Evolutionary conservation across 2,888 invertebrate genomes (phyloP).

Genomic region (Caenorhabditis virilis): DNA sequence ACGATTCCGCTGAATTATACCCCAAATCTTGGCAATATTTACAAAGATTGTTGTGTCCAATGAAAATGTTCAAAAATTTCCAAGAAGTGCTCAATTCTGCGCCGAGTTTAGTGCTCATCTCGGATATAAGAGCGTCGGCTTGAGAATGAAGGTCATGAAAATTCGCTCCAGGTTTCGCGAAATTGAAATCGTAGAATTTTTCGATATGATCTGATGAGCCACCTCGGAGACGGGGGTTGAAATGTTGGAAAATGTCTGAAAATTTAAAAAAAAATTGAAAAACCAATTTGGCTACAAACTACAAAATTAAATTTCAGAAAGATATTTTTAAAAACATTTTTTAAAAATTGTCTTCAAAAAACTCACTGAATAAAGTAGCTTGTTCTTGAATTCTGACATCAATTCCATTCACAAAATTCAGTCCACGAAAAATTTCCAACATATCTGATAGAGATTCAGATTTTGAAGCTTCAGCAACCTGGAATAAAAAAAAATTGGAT

Average conservation of each 20-base stretch:
- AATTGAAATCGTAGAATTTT: constrained; percentile 31
- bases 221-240: constrained; percentile 19
- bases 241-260: constrained; percentile 38
- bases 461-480: constrained; percentile 29
- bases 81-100: constrained; percentile 14
- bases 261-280: background rate
- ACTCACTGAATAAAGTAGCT: constrained; percentile 35
- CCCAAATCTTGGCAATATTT: constrained; percentile 32
- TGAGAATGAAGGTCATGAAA: constrained; percentile 10
- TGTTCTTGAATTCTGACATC: constrained; percentile 20
- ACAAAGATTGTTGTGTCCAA: constrained; percentile 43
- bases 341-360: too few species aligned
- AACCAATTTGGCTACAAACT: too few species aligned
- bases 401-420: constrained; percentile 36
- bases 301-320: too few species aligned
- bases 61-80: constrained; percentile 48
- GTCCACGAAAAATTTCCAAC: constrained; percentile 19
- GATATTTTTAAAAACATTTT: too few species aligned
- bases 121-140: constrained; percentile 6
- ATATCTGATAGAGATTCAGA: constrained; percentile 21
- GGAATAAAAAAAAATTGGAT: too few species aligned
- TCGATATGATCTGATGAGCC: constrained; percentile 12
- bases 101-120: constrained; percentile 6
- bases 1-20: too few species aligned
- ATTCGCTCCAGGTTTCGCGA: constrained; percentile 18